phyloP scores from a whole-genome alignment of 2,888 invertebrate species.

The Psylliodes chrysocephalus region DNA sequence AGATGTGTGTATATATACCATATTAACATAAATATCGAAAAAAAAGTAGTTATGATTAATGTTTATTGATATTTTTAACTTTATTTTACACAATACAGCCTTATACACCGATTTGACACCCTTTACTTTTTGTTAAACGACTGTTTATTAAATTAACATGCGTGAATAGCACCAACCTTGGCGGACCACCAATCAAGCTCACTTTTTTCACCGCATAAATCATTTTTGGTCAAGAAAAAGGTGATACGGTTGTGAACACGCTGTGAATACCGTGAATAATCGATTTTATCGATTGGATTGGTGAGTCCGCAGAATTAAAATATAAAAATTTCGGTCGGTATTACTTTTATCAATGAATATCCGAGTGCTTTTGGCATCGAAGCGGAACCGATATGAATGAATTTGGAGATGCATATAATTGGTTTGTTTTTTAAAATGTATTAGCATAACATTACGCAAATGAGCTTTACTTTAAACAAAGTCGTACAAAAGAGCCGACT shows the following conservation, averaged over 20 bases:
- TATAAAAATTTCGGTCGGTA: slow-evolving; percentile 12
- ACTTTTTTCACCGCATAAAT: slow-evolving; percentile 9
- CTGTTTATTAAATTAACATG: slow-evolving; percentile 16
- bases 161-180: slow-evolving; percentile 1
- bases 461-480: no score
- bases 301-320: slow-evolving; percentile 10
- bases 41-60: no score
- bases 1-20: no score
- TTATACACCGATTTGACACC: not conserved
- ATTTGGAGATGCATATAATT: slow-evolving; percentile 1
- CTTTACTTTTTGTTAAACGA: not conserved
- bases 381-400: slow-evolving; percentile 11
- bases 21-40: no score
- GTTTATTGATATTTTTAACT: not conserved
- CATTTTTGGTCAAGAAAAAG: slow-evolving; percentile 5
- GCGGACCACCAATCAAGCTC: slow-evolving; percentile 4
- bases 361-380: not conserved
- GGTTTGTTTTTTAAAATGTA: no score
- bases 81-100: not conserved
- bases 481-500: no score
- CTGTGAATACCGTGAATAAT: slow-evolving; percentile 20
- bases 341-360: slow-evolving; percentile 8
- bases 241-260: slow-evolving; percentile 1
- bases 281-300: slow-evolving; percentile 21
- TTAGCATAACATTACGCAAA: no score